Evolutionary conservation across 2,797 vertebrate species (phyloP).

Genomic region (Discoglossus pictus): DNA sequence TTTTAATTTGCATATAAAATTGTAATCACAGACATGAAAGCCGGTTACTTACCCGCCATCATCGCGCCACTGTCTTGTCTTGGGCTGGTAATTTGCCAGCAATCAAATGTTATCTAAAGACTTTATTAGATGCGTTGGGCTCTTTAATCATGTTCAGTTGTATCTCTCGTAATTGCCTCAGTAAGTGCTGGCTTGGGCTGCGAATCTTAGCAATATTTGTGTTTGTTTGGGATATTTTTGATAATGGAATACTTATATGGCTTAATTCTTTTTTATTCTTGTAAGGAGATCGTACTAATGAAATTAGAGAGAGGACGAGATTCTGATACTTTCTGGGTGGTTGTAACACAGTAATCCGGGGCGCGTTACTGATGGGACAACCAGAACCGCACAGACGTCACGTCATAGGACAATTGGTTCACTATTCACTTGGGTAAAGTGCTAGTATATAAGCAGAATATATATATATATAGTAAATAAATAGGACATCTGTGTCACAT

Average conservation of each 20-base stretch:
- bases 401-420: too few species aligned
- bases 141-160: slow-evolving; percentile 21
- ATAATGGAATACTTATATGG: slow-evolving; percentile 8
- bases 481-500: too few species aligned
- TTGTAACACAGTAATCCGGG: too few species aligned
- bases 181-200: not conserved
- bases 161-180: slow-evolving; percentile 30
- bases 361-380: too few species aligned
- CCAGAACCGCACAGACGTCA: too few species aligned
- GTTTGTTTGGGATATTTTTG: slow-evolving; percentile 32
- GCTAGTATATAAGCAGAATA: too few species aligned
- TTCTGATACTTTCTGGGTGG: too few species aligned
- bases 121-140: not conserved
- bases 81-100: slow-evolving; percentile 26
- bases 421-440: too few species aligned
- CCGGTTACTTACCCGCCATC: slow-evolving; percentile 42
- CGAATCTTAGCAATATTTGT: slow-evolving; percentile 32
- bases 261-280: too few species aligned
- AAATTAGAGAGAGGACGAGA: too few species aligned
- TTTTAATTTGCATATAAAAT: slow-evolving; percentile 43
- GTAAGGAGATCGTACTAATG: too few species aligned
- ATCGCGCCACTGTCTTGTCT: slow-evolving; percentile 26
- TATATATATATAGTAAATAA: too few species aligned
- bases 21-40: slow-evolving; percentile 42
- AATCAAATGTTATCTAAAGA: slow-evolving; percentile 33